Conservation (phyloP, 2,888 invertebrate genomes). For the Diplolepis rosae region DNA sequence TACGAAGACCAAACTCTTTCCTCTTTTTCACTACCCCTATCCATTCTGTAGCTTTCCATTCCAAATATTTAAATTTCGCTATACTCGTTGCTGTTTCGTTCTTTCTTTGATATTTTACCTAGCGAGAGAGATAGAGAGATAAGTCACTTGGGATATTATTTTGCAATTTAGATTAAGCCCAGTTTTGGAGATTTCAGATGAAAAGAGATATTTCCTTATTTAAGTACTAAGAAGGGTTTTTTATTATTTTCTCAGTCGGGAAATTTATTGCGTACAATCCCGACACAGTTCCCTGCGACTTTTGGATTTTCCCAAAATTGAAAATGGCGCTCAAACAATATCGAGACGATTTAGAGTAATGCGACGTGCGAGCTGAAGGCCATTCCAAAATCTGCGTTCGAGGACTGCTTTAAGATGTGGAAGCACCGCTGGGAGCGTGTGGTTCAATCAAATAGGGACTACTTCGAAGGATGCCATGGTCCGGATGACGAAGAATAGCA, state of each 20-base stretch:
- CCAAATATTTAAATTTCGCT: conserved; percentile 21
- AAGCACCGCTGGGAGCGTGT: too few species aligned
- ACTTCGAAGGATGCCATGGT: too few species aligned
- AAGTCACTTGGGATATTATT: conserved; percentile 6
- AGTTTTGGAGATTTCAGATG: background rate
- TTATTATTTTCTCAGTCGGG: background rate
- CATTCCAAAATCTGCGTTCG: too few species aligned
- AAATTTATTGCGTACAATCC: background rate
- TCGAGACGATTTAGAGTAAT: too few species aligned
- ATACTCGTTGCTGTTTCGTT: conserved; percentile 2
- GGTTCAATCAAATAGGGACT: too few species aligned
- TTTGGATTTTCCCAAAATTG: too few species aligned
- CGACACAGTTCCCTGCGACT: too few species aligned
- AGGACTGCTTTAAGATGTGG: too few species aligned
- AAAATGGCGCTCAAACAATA: too few species aligned
- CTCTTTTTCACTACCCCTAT: conserved; percentile 7
- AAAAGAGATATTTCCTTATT: conserved; percentile 1
- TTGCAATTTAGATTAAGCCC: conserved; percentile 25
- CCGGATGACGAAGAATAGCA: too few species aligned
- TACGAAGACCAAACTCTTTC: background rate
- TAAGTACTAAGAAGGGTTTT: background rate
- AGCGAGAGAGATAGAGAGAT: background rate
- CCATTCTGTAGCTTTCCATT: conserved; percentile 3
- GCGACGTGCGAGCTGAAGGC: too few species aligned
- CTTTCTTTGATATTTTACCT: background rate